Conservation (phyloP, 2,888 invertebrate genomes). For the Neelides folsomi region DNA sequence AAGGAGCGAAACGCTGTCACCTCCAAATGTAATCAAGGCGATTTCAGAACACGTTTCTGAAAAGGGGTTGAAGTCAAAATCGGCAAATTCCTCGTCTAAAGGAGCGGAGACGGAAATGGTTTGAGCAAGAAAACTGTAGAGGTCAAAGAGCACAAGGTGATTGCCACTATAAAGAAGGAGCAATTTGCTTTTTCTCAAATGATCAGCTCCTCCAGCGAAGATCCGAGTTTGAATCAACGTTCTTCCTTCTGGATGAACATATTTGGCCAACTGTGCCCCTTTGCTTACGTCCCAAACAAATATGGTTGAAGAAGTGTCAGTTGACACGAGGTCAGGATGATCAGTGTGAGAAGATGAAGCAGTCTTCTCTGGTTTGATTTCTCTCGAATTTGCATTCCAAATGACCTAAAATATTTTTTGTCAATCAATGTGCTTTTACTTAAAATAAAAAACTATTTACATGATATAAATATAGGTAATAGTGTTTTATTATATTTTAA, state of each 20-base stretch:
- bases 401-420: too few relatives aligned
- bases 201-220: constrained; percentile 22
- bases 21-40: constrained; percentile 20
- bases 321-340: constrained; percentile 21
- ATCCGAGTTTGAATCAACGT: constrained; percentile 19
- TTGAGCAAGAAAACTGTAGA: constrained; percentile 20
- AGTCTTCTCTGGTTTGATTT: too few relatives aligned
- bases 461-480: too few relatives aligned
- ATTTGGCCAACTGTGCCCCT: constrained; percentile 16
- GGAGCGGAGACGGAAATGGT: constrained; percentile 18
- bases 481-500: too few relatives aligned
- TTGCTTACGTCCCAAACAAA: constrained; percentile 23
- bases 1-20: constrained; percentile 5
- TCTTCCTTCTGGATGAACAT: constrained; percentile 24
- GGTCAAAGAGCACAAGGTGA: constrained; percentile 26
- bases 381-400: too few relatives aligned
- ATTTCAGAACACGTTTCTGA: constrained; percentile 9
- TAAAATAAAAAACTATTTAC: too few relatives aligned
- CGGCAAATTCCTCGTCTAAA: constrained; percentile 4
- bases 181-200: constrained; percentile 23
- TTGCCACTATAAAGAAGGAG: constrained; percentile 26
- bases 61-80: constrained; percentile 21
- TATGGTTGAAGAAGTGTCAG: constrained; percentile 18
- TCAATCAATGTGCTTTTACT: too few relatives aligned
- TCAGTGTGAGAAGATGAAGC: neutral